Base-by-base conservation (phyloP, 2,797 vertebrate genomes). In the Aulostomus chinensis region DNA sequence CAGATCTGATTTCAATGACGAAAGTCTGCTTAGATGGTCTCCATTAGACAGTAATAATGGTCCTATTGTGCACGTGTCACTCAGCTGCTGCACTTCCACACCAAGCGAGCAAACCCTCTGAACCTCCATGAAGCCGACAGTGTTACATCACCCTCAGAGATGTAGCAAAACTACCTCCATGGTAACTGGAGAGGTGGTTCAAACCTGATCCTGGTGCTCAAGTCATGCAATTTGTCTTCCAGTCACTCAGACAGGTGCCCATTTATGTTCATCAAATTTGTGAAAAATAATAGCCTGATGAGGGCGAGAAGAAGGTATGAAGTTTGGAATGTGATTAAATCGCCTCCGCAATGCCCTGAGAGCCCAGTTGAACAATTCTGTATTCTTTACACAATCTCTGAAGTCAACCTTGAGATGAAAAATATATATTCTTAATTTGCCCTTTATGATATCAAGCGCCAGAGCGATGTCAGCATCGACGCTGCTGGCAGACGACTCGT, bases 331-430 rank as follows among this genome's bases (percentile, higher is more conserved):
- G 35, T 40, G 46, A 75, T 81, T 68, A 60, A 69, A 63, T 9
- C 0, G 7, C 56, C 37, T 61, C 28, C 29, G 72, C 57, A 73
- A 43, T 66, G 38, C 56, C 28, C 54, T 67, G 28, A 78, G n/a
- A 80, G 63, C 8, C 49, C 17, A 53, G 31, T 68, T 62, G 41
- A 62, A 62, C 17, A 22, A 29, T 51, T 55, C 32, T 70, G 60
- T 68, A 63, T 58, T 80, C 54, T 56, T 39, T 18, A 17, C 9
- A 62, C 43, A 70, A 52, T 68, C 46, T 48, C 54, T 66, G 47
- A 43, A 63, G 42, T 54, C 52, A 79, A 67, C 46, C 56, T 59
- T 76, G 61, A 78, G 64, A 76, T 71, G 57, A 64, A 40, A 68
- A 67, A 47, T 58, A 36, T 57, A 40, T 52, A 13, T 57, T 71